Base-by-base conservation (phyloP, 1,140 invertebrate genomes). In the Papilio dardanus region DNA sequence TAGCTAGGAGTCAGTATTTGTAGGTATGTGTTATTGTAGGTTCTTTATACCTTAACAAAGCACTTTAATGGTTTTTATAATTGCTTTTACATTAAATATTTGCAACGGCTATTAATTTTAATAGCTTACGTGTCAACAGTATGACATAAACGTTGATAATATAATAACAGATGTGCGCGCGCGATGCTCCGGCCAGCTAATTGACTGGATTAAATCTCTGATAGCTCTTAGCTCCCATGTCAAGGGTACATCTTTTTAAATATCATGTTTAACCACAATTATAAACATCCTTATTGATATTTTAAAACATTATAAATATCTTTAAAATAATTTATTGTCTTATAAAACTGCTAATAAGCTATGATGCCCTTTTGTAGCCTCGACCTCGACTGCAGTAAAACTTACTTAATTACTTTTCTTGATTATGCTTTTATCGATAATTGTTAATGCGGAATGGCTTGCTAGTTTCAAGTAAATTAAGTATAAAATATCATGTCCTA, bases 91-190 rank as follows among this genome's bases (percentile, higher is more conserved):
- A 73, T 73, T 33, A 54, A 73, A 73, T 30, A 31, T 73, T 58
- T 21, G 69, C 46, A 73, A 73, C 71, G 35, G 50, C 46, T 24
- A 73, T 73, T 50, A 73, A 58, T 58, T 73, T 73, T 58, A 73
- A 73, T 58, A 62, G 71, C 28, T 28, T 33, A 73, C 71, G 50
- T 73, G 46, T 73, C 71, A 73, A 73, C 71, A 73, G 50, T 73
- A 58, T 73, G 71, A 73, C 46, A 58, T 73, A 73, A 73, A 73
- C 8, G 31, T 73, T 73, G 46, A 73, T 58, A 73, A 58, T 58
- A 35, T 73, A 73, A 73, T 73, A 58, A 73, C 46, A 35, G 46
- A 33, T 21, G 28, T 50, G 69, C 42, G 6, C 31, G 69, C 19
- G 31, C 66, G 16, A 19, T 69, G 67, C 35, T 21, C 67, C 19